Evolutionary conservation across 2,797 vertebrate genomes (phyloP).

Genomic region (Clarias platycephalus): DNA sequence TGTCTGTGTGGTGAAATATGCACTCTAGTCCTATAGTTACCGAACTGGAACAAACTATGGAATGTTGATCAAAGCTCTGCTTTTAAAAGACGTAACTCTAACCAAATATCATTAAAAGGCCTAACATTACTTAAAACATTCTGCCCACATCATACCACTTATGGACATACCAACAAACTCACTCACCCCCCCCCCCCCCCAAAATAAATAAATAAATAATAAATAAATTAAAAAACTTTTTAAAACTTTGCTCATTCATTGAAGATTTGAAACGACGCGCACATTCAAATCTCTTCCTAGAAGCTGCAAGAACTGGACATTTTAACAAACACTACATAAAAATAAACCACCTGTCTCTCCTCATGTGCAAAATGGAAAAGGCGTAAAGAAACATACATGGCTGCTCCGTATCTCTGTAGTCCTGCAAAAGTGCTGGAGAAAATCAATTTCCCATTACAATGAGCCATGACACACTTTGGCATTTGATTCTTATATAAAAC

Average conservation of each 20-base stretch:
- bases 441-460: slow-evolving; percentile 62
- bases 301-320: slow-evolving; percentile 85
- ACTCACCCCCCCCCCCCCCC: slow-evolving; percentile 20
- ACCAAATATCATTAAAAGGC: slow-evolving; percentile 77
- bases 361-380: slow-evolving; percentile 94
- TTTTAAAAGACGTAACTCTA: slow-evolving; percentile 73
- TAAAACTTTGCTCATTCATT: slow-evolving; percentile 74
- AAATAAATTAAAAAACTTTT: slow-evolving; percentile 38
- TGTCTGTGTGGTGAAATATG: slow-evolving; percentile 82
- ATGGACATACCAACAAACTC: slow-evolving; percentile 76
- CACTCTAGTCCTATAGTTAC: slow-evolving; percentile 90
- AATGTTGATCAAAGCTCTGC: slow-evolving; percentile 84
- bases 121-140: slow-evolving; percentile 86
- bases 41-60: slow-evolving; percentile 89
- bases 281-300: slow-evolving; percentile 83
- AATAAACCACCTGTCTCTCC: slow-evolving; percentile 67
- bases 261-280: slow-evolving; percentile 77
- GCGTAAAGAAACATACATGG: slow-evolving; percentile 72
- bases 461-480: slow-evolving; percentile 85
- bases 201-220: too few species aligned
- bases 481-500: slow-evolving; percentile 75
- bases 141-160: slow-evolving; percentile 79
- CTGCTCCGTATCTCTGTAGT: slow-evolving; percentile 64
- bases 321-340: slow-evolving; percentile 73
- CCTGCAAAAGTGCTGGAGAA: slow-evolving; percentile 82